Evolutionary conservation across 2,888 invertebrate species (phyloP).

Genomic region (Agrotis exclamationis): DNA sequence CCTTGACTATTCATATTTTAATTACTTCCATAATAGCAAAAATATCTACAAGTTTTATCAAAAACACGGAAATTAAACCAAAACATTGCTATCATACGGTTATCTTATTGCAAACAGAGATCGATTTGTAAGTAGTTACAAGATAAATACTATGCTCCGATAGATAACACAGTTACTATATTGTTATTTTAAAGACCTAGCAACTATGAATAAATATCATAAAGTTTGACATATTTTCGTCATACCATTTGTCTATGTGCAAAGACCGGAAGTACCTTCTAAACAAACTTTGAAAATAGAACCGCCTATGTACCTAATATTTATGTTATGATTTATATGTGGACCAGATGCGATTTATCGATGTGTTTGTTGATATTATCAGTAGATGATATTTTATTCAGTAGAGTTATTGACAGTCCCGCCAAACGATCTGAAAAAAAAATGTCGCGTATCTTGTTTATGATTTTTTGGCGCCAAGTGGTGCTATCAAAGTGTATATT

Average conservation of each 20-base stretch:
- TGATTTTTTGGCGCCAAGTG: background rate
- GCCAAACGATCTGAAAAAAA: background rate
- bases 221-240: conserved; percentile 36
- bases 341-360: conserved; percentile 14
- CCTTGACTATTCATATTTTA: background rate
- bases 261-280: conserved; percentile 28
- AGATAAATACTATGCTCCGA: background rate
- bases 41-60: conserved; percentile 15
- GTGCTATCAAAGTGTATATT: background rate
- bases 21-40: background rate
- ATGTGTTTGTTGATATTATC: conserved; percentile 4
- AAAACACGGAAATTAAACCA: conserved; percentile 32
- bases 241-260: conserved; percentile 11
- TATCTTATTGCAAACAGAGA: conserved; percentile 32
- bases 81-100: conserved; percentile 33
- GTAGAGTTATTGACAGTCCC: background rate
- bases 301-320: conserved; percentile 21
- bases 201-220: conserved; percentile 13
- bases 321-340: conserved; percentile 17
- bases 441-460: background rate
- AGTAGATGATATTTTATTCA: background rate
- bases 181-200: background rate
- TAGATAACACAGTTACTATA: background rate
- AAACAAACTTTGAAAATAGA: conserved; percentile 47
- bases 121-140: conserved; percentile 12